These are phyloP conservation scores for Drosophila diplacantha DNA, from an alignment of 2,888 invertebrate species.

Conservation along the genomic window DNA sequence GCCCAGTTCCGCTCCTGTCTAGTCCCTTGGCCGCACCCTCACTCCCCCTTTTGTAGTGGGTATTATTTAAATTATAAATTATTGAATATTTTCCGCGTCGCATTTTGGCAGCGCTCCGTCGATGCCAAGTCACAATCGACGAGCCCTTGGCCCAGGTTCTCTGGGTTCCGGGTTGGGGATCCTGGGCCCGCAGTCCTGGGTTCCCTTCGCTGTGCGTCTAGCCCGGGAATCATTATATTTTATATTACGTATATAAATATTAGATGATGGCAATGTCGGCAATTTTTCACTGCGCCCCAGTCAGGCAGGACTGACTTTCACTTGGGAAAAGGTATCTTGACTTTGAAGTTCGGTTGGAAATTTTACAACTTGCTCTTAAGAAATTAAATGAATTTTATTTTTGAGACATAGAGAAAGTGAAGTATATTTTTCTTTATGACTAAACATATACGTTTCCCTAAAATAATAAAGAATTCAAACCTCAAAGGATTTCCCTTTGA, in stretches of 20 bases:
- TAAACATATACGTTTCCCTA: not conserved
- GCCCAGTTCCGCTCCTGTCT: conserved; percentile 14
- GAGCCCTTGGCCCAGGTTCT: conserved; percentile 17
- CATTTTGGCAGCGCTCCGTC: conserved; percentile 42
- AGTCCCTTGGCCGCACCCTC: conserved; percentile 3
- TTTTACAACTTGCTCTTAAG: not conserved
- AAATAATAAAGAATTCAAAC: not conserved
- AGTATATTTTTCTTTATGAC: not conserved
- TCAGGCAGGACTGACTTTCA: conserved; percentile 5
- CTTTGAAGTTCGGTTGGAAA: not conserved
- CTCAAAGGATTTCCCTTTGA: not conserved
- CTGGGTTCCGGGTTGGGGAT: not conserved
- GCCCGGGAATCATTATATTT: conserved; percentile 63
- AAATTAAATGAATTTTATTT: no score
- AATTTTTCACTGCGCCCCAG: conserved; percentile 55
- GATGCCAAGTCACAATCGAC: conserved; percentile 27
- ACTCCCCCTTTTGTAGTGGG: conserved; percentile 56
- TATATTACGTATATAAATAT: conserved; percentile 69
- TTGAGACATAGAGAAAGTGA: not conserved
- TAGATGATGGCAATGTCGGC: conserved; percentile 64
- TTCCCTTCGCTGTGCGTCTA: conserved; percentile 9
- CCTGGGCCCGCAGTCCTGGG: no score
- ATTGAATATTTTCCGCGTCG: conserved; percentile 69
- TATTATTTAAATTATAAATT: conserved; percentile 73
- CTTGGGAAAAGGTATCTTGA: conserved; percentile 7